Conservation (phyloP, 2,113 vertebrate genomes). For the Dipodomys spectabilis region DNA sequence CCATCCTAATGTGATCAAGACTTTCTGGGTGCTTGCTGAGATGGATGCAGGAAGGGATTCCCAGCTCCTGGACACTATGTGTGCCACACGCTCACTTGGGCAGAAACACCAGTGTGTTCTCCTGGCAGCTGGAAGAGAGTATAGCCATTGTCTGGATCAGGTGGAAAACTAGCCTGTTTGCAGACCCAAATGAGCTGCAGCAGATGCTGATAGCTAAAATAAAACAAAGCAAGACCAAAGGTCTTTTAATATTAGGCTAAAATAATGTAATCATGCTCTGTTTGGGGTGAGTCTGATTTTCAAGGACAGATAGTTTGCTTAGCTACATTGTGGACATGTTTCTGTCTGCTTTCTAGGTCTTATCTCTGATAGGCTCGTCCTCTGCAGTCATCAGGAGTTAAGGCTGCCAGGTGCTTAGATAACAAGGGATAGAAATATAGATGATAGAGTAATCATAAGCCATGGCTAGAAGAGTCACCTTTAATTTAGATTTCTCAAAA, state of each 20-base stretch:
- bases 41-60: not conserved
- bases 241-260: not conserved
- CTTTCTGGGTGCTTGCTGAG: not conserved
- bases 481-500: conserved; percentile 32
- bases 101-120: not conserved
- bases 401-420: not conserved
- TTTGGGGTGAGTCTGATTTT: not conserved
- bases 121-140: not conserved
- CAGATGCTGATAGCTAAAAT: not conserved
- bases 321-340: not conserved
- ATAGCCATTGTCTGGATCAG: not conserved
- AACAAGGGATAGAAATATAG: not conserved
- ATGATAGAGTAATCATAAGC: not conserved
- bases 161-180: not conserved
- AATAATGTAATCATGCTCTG: not conserved
- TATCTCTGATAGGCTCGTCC: not conserved
- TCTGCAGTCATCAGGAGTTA: not conserved
- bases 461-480: not conserved
- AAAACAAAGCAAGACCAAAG: not conserved
- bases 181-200: not conserved
- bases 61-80: not conserved
- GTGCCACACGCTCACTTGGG: not conserved
- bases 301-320: not conserved
- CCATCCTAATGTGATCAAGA: not conserved
- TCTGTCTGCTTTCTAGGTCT: not conserved